These are phyloP conservation scores for Lophotis ruficrista DNA, from an alignment of 2,113 vertebrate species.

Conservation along the genomic window DNA sequence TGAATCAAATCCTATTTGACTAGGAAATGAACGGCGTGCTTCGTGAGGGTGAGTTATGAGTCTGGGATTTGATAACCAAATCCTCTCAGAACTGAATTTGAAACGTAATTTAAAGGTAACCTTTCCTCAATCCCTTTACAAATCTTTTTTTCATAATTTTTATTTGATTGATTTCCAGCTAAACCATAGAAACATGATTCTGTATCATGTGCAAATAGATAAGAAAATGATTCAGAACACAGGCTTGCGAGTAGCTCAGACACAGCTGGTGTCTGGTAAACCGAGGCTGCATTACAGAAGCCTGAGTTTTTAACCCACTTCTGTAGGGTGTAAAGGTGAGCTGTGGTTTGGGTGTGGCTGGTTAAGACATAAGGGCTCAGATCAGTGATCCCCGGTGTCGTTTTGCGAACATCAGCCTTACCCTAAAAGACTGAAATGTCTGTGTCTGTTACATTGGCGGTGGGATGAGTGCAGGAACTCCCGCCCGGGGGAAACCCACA, in stretches of 20 bases:
- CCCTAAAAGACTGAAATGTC: neutral
- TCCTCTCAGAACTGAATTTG: slow-evolving; percentile 65
- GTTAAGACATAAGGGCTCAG: neutral
- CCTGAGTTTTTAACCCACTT: neutral
- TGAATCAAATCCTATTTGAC: slow-evolving; percentile 61
- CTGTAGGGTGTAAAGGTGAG: neutral
- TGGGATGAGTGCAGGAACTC: neutral
- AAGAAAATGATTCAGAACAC: slow-evolving; percentile 41
- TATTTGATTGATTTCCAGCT: slow-evolving; percentile 62
- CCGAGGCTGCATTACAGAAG: neutral
- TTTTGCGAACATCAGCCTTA: neutral
- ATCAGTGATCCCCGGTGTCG: fast-evolving
- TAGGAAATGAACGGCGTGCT: slow-evolving; percentile 49
- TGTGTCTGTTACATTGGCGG: neutral
- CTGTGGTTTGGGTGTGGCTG: neutral
- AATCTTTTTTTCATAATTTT: slow-evolving; percentile 64
- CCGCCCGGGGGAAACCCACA: neutral
- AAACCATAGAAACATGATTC: slow-evolving; percentile 51
- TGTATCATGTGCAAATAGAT: slow-evolving; percentile 55
- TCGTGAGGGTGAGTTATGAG: slow-evolving; percentile 49
- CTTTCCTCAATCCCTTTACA: slow-evolving; percentile 68
- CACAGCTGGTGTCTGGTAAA: slow-evolving; percentile 29
- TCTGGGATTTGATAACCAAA: slow-evolving; percentile 69
- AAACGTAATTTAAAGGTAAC: slow-evolving; percentile 67
- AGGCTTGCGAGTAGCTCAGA: neutral